A percentile compares a stretch with the other conserved stretches of the same genome.
Evolutionary conservation across 2,113 vertebrate genomes (phyloP).

Genomic region (Callopanchax toddi): DNA sequence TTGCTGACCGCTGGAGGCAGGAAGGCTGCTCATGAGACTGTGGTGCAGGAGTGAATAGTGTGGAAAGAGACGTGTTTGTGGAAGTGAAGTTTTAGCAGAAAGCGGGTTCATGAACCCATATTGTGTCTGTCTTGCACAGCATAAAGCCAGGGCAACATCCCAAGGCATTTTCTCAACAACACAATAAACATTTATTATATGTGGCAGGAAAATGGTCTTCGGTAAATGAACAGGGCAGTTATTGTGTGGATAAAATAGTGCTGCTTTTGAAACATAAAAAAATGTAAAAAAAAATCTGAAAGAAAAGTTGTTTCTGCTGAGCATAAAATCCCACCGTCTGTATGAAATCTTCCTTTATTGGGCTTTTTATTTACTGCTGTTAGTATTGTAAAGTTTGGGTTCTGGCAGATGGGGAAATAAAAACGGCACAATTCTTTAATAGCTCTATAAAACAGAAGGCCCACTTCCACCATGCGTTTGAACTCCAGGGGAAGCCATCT

Average conservation of each 20-base stretch:
- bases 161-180: conserved; percentile 33
- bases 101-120: conserved; percentile 9
- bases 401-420: conserved; percentile 56
- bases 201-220: conserved; percentile 28
- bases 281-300: conserved; percentile 4
- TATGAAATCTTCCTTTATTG: conserved; percentile 49
- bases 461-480: conserved; percentile 54
- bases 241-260: conserved; percentile 15
- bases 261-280: conserved; percentile 3
- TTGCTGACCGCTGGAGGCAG: conserved; percentile 28
- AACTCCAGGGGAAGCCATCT: conserved; percentile 53
- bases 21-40: conserved; percentile 13
- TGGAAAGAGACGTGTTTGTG: conserved; percentile 2
- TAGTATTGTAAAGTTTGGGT: conserved; percentile 56
- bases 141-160: not conserved
- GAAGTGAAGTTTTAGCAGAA: conserved; percentile 6
- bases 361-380: conserved; percentile 48
- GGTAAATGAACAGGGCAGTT: conserved; percentile 33
- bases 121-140: not conserved
- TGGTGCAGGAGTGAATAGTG: conserved; percentile 22
- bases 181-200: conserved; percentile 56
- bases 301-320: conserved; percentile 34
- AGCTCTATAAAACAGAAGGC: conserved; percentile 50
- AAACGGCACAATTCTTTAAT: conserved; percentile 58
- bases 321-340: conserved; percentile 31